These are phyloP conservation scores for Dasyurus viverrinus DNA, from an alignment of 2,113 vertebrate genomes.

Conservation along the genomic window DNA sequence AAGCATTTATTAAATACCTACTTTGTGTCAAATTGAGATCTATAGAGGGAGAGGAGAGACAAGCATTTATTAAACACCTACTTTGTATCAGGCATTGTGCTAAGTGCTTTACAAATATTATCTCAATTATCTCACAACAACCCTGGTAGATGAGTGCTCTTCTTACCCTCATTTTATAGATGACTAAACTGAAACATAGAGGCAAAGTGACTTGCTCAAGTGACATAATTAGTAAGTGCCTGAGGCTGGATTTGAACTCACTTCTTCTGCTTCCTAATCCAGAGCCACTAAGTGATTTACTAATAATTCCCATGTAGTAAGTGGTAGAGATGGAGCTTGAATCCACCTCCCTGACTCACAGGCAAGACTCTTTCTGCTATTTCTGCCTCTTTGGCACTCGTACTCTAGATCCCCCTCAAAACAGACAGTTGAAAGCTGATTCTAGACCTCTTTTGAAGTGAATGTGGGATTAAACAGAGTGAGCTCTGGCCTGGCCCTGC, in stretches of 20 bases:
- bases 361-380: not conserved
- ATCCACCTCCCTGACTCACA: not conserved
- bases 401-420: not conserved
- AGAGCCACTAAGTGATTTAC: not conserved
- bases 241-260: not conserved
- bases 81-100: not conserved
- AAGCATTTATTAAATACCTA: not conserved
- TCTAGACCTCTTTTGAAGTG: not conserved
- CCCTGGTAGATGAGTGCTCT: not conserved
- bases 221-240: not conserved
- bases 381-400: not conserved
- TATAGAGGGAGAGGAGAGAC: not conserved
- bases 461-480: not conserved
- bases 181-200: not conserved
- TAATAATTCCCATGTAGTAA: not conserved
- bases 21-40: not conserved
- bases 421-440: not conserved
- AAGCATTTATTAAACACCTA: not conserved
- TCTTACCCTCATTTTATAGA: too few relatives aligned
- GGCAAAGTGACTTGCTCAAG: not conserved
- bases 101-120: not conserved
- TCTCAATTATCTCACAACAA: not conserved
- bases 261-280: not conserved
- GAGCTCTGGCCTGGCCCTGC: not conserved
- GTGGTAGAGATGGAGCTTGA: not conserved